Conservation (phyloP, 2,797 vertebrate species). For the Rousettus madagascariensis region DNA sequence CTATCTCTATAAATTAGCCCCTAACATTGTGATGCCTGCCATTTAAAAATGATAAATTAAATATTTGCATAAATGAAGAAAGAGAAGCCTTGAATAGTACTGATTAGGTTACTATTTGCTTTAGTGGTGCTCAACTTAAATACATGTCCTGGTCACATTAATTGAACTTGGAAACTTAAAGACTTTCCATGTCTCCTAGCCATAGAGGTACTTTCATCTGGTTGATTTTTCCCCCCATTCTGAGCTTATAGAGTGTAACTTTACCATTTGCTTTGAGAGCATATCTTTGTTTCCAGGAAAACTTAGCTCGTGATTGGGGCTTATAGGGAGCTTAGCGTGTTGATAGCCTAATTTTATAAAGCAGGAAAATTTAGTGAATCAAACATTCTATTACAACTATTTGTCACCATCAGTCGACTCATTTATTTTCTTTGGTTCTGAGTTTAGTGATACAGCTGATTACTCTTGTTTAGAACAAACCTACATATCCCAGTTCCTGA, state of each 20-base stretch:
- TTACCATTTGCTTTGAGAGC: neutral
- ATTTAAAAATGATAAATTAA: neutral
- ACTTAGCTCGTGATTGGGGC: neutral
- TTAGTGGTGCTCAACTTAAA: neutral
- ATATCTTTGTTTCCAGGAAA: neutral
- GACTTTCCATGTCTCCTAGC: neutral
- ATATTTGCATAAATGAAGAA: neutral
- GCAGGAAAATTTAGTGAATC: neutral
- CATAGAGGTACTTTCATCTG: neutral
- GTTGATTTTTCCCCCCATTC: neutral
- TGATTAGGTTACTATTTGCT: neutral
- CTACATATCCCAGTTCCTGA: neutral
- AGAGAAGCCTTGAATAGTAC: neutral
- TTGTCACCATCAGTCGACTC: neutral
- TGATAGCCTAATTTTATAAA: neutral
- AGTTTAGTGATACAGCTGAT: neutral
- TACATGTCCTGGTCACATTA: neutral
- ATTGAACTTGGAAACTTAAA: neutral
- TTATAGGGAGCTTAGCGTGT: neutral
- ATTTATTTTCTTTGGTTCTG: neutral
- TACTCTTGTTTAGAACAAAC: neutral
- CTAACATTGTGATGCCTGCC: neutral
- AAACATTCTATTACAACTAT: neutral
- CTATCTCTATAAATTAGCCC: neutral
- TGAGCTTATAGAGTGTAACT: neutral